Evolutionary conservation across 1,140 invertebrate genomes (phyloP).

Genomic region (Fopius arisanus): DNA sequence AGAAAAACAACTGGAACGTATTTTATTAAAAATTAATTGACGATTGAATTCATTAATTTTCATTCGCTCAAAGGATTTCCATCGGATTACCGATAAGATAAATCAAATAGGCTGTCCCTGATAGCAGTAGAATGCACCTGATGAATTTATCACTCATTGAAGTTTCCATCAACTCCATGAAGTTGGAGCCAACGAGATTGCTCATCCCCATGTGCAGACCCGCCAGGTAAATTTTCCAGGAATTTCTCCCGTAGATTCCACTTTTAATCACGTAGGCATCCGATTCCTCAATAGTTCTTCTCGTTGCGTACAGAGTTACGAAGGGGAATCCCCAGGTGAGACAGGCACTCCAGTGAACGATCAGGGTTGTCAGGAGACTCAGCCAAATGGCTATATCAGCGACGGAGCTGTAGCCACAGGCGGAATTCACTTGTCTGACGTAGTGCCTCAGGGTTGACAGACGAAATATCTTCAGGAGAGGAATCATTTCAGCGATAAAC

Average conservation of each 20-base stretch:
- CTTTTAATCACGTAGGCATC: conserved; percentile 34
- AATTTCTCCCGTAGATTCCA: conserved; percentile 33
- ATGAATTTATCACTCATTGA: conserved; percentile 39
- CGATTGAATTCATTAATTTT: no score
- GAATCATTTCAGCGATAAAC: conserved; percentile 43
- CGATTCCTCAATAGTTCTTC: conserved; percentile 32
- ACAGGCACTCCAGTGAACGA: conserved; percentile 54
- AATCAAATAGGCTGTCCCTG: conserved; percentile 45
- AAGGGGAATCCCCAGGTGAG: conserved; percentile 46
- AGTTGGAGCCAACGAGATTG: conserved; percentile 46
- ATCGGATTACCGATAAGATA: conserved; percentile 50
- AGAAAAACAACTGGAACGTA: conserved; percentile 43
- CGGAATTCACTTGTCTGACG: conserved; percentile 30
- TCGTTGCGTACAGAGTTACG: conserved; percentile 40
- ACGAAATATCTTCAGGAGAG: conserved; percentile 44
- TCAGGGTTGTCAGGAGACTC: conserved; percentile 39
- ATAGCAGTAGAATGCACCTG: conserved; percentile 42
- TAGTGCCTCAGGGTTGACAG: conserved; percentile 41
- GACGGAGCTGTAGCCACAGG: conserved; percentile 32
- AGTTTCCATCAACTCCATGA: conserved; percentile 37
- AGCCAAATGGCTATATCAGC: conserved; percentile 44
- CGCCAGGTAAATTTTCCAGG: conserved; percentile 41
- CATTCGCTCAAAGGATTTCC: no score
- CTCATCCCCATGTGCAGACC: conserved; percentile 47
- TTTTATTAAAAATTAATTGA: not conserved